A percentile compares a stretch with the other conserved stretches of the same genome.
Evolutionary conservation across 2,888 invertebrate genomes (phyloP).

Genomic region (Silvanus unidentatus): DNA sequence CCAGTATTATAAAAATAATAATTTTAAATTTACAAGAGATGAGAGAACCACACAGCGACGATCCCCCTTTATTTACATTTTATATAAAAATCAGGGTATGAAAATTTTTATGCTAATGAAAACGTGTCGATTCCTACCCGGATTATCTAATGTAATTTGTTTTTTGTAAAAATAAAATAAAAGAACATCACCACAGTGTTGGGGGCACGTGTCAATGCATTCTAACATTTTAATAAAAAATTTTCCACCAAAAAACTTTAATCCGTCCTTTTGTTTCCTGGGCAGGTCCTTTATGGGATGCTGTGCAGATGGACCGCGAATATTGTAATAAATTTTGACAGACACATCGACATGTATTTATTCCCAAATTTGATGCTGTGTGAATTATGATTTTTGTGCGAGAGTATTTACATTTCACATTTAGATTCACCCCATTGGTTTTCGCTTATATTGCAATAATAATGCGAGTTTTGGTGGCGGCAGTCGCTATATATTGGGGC

Average conservation of each 20-base stretch:
- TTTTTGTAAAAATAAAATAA: constrained; percentile 21
- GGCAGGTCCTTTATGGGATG: too few relatives aligned
- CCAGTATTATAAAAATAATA: constrained; percentile 8
- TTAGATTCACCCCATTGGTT: constrained; percentile 40
- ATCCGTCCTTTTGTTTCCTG: too few relatives aligned
- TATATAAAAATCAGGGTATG: constrained; percentile 24
- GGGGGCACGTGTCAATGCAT: constrained; percentile 21
- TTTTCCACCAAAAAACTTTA: background rate
- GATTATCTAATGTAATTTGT: constrained; percentile 27
- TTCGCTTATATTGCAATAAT: constrained; percentile 40
- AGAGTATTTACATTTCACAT: constrained; percentile 31
- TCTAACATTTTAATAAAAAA: background rate
- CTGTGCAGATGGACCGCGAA: too few relatives aligned
- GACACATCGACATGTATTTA: too few relatives aligned
- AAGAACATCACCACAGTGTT: constrained; percentile 14
- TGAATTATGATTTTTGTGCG: too few relatives aligned
- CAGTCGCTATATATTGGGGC: constrained; percentile 17
- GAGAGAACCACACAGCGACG: too few relatives aligned
- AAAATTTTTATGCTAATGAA: constrained; percentile 30
- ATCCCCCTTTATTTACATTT: constrained; percentile 25
- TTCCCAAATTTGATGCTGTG: too few relatives aligned
- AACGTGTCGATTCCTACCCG: constrained; percentile 28
- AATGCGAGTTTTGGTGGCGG: constrained; percentile 32
- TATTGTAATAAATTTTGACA: too few relatives aligned
- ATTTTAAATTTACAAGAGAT: too few relatives aligned